Base-by-base conservation (phyloP, 2,888 invertebrate genomes). In the Exephanes ischioxanthus region DNA sequence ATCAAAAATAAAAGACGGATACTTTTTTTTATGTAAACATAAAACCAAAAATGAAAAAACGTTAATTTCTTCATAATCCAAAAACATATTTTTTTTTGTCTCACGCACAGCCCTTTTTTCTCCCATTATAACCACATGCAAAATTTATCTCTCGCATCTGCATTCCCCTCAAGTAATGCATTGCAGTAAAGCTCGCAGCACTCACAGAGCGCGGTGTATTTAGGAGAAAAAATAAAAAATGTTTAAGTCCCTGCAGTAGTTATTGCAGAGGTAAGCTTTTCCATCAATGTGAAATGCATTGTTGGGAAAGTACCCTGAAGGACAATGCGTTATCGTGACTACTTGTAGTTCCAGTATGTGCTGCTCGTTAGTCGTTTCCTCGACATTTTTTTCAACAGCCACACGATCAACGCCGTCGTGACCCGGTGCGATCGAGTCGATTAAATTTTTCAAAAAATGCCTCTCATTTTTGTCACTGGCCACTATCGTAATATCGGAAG, bases 361-460 rank as follows among this genome's bases (percentile, higher is more conserved):
- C 16, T 68, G 16, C 37, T 75, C 63, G 26, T 67, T 19, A 11
- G 67, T 70, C 2, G 33, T 22, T 9, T 61, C 45, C 53, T 72
- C 33, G 6, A 26, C 11, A 26, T 76, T 76, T 53, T 53, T 66
- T 22, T 16, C 22, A 3, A 16, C 41, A 45, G 19, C 26, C 6
- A 33, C 5, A 9, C 16, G 22, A 63, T 63, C 30, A 7, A 30
- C 26, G 9, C n/a, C 26, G 45, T 73, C 79, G 45, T 83, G 45
- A 11, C 73, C 81, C 2, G 68, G 73, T 51, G 33, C 45, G 6
- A 81, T 78, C 14, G 85, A 70, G 33, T 63, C 55, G 26, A 85
- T 75, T 3, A 82, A 53, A 70, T 58, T 66, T 70, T 45, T 53
- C 41, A 82, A 55, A 66, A 85, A 85, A 78, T 81, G 16, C 19